Percentiles rank a stretch among this genome's conserved stretches.
These are phyloP conservation scores for Meghimatium bilineatum DNA, from an alignment of 2,888 invertebrate genomes.

Conservation along the genomic window DNA sequence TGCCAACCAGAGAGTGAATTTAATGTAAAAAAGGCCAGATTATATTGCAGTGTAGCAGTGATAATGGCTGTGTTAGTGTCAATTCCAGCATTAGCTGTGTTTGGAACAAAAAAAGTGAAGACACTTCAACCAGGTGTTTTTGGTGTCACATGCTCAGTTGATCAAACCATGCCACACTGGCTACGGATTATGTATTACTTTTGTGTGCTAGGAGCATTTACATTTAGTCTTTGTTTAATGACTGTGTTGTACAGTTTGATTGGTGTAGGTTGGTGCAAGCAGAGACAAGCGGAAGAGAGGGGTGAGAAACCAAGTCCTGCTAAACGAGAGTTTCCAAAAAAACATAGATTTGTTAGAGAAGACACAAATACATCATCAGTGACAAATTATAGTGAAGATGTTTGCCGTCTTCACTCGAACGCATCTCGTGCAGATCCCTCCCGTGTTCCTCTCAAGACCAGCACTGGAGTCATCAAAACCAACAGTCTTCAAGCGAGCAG, in stretches of 20 bases:
- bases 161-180: conserved; percentile 53
- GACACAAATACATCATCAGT: conserved; percentile 50
- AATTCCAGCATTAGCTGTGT: conserved; percentile 61
- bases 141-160: conserved; percentile 63
- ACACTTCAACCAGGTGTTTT: conserved; percentile 50
- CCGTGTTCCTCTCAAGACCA: conserved; percentile 49
- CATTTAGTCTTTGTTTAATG: conserved; percentile 57
- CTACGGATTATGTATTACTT: conserved; percentile 61
- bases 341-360: conserved; percentile 54
- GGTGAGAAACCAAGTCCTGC: conserved; percentile 57
- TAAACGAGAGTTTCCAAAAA: conserved; percentile 50
- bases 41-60: conserved; percentile 57
- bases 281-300: conserved; percentile 58
- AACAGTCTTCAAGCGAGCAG: conserved; percentile 40
- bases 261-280: conserved; percentile 58
- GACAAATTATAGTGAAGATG: conserved; percentile 45
- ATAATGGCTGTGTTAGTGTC: conserved; percentile 58
- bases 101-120: conserved; percentile 58
- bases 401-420: conserved; percentile 35
- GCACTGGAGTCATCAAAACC: conserved; percentile 39
- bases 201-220: conserved; percentile 58
- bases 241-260: conserved; percentile 62
- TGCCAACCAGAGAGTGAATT: conserved; percentile 63
- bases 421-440: conserved; percentile 42
- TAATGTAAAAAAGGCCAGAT: conserved; percentile 59